phyloP scores from a whole-genome alignment of 2,113 vertebrate genomes.

The Urocynchramus pylzowi region DNA sequence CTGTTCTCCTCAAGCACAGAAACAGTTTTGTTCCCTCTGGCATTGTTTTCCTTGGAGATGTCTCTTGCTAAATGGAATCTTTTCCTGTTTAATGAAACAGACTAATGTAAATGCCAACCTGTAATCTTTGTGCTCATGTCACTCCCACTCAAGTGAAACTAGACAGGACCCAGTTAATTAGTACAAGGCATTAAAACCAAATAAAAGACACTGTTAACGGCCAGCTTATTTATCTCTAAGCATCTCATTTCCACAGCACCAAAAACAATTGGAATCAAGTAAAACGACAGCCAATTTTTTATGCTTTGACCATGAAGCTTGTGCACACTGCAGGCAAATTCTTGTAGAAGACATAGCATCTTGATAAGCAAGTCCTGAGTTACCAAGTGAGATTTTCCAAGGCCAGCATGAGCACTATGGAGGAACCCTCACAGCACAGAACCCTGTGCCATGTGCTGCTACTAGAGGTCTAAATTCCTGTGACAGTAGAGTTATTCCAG shows the following conservation, averaged over 20 bases:
- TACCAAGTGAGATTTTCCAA: background rate
- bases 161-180: conserved; percentile 41
- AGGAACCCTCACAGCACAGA: background rate
- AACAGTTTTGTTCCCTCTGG: conserved; percentile 38
- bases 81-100: conserved; percentile 12
- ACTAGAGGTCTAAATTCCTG: background rate
- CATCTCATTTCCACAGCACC: background rate
- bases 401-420: fast-evolving
- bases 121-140: background rate
- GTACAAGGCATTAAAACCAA: conserved; percentile 8
- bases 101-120: conserved; percentile 30
- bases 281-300: background rate
- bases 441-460: background rate
- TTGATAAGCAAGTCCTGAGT: background rate
- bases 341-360: background rate
- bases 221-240: conserved; percentile 30
- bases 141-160: conserved; percentile 21
- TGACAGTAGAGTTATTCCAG: background rate
- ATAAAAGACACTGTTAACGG: background rate
- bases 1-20: conserved; percentile 2
- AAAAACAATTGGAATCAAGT: background rate
- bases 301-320: background rate
- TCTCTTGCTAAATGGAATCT: conserved; percentile 7
- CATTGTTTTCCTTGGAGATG: conserved; percentile 37
- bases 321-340: background rate